Base-by-base conservation (phyloP, 2,888 invertebrate genomes). In the Strigamia crassipes region DNA sequence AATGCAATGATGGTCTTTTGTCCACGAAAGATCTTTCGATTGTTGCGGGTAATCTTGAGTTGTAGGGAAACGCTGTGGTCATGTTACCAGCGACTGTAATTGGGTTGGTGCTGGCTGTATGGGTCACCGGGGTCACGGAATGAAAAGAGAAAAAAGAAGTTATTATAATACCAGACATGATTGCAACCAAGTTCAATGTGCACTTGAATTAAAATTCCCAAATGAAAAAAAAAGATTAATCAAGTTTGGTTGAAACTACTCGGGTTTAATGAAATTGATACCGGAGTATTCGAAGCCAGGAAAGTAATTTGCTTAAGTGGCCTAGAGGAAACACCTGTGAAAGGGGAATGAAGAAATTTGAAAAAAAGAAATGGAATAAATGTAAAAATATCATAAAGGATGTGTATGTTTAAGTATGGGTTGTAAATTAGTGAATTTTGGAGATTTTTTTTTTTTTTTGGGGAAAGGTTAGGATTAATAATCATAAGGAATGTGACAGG, bases 241-340 rank as follows among this genome's bases (percentile, higher is more conserved):
- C 51, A 51, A 51, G 51, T 51, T 51, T 51, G 51, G n/a, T 13
- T 51, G 51, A 51, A 51, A n/a, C 15, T 51, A 51, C 51, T 51
- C n/a, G 51, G 51, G 51, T 51, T 51, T 51, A 51, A 51, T 51
- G 51, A 51, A 51, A 51, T 51, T 51, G 51, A 51, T 51, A 51
- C 51, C 51, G 15, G 51, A n/a, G 13, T 51, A 13, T 51, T 13
- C 51, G 10, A 51, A n/a, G n/a, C n/a, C 51, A 9, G 51, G 51
- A 51, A 51, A 51, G 51, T n/a, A 51, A 51, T 51, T 51, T 51
- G 51, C 5, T 51, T 51, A 51, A 51, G 51, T 51, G 51, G 51
- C 51, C n/a, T 51, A n/a, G 51, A 51, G 51, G 51, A 51, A 51
- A 51, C 51, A 51, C 51, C 51, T 51, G 51, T 51, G 51, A 51